These are phyloP conservation scores for Troglohyphantes excavatus DNA, from an alignment of 2,888 invertebrate genomes.

Conservation along the genomic window DNA sequence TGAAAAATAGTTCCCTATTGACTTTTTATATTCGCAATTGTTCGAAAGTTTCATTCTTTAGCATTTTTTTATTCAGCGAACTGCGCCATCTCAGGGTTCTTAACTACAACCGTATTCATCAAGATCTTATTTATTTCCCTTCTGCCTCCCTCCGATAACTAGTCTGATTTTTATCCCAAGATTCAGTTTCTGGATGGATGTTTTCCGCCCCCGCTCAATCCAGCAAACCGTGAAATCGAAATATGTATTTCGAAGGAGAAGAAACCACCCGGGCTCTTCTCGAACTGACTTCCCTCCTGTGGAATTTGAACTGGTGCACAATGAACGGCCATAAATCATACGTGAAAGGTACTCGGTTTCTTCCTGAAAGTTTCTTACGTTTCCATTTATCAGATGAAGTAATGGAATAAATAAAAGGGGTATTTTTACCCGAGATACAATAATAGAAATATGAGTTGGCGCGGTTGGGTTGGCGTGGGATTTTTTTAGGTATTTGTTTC, in stretches of 20 bases:
- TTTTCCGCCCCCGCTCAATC: conserved; percentile 11
- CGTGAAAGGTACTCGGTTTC: conserved; percentile 52
- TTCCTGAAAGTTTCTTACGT: conserved; percentile 38
- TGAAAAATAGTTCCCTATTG: too few species aligned
- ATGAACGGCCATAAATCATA: conserved; percentile 56
- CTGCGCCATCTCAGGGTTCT: too few species aligned
- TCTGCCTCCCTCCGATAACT: background rate
- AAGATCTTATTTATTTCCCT: background rate
- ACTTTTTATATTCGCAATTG: too few species aligned
- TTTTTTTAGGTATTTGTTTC: too few species aligned
- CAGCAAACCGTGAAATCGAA: conserved; percentile 63
- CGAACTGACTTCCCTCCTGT: background rate
- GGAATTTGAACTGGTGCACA: conserved; percentile 57
- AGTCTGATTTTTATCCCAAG: conserved; percentile 15
- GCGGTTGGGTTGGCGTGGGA: background rate
- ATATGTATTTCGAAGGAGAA: conserved; percentile 35
- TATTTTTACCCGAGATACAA: background rate
- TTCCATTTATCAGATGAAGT: conserved; percentile 56
- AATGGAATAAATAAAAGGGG: conserved; percentile 36
- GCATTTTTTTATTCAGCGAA: too few species aligned
- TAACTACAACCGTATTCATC: background rate
- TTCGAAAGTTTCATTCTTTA: too few species aligned
- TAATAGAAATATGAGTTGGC: conserved; percentile 3
- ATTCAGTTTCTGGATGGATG: background rate
- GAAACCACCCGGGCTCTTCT: conserved; percentile 2